phyloP scores from a whole-genome alignment of 2,888 invertebrate genomes.

The Axea sp. region DNA sequence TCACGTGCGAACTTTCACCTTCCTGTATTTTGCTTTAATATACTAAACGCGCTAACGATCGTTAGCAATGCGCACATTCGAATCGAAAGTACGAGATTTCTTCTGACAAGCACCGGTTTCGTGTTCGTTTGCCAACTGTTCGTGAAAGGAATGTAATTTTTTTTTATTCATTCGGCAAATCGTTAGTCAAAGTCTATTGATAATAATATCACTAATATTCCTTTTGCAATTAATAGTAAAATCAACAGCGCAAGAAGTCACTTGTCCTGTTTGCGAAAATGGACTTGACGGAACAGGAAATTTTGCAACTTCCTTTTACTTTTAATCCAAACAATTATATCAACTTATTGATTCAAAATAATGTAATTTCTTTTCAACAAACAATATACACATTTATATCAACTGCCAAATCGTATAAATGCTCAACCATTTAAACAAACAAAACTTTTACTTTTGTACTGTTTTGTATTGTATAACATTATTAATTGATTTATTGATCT shows the following conservation, averaged over 20 bases:
- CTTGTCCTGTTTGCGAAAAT: constrained; percentile 1
- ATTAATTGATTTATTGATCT: too few relatives aligned
- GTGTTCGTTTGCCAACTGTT: constrained; percentile 67
- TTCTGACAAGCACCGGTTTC: constrained; percentile 54
- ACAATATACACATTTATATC: too few relatives aligned
- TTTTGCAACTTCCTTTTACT: too few relatives aligned
- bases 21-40: constrained; percentile 61
- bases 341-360: too few relatives aligned
- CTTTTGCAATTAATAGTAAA: constrained; percentile 15
- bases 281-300: background rate
- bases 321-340: too few relatives aligned
- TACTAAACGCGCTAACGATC: constrained; percentile 33
- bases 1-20: constrained; percentile 71
- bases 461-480: too few relatives aligned
- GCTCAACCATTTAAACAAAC: too few relatives aligned
- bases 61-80: constrained; percentile 27
- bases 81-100: constrained; percentile 68
- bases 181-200: constrained; percentile 40
- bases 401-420: too few relatives aligned
- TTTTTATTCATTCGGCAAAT: constrained; percentile 22
- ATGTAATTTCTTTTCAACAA: too few relatives aligned
- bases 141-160: constrained; percentile 65
- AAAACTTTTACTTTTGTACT: too few relatives aligned
- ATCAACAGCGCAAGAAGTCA: background rate
- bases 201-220: constrained; percentile 11